Evolutionary conservation across 2,888 invertebrate genomes (phyloP), one percentile per base, ranked within the genome.

Genomic region (Mimachlamys varia): DNA sequence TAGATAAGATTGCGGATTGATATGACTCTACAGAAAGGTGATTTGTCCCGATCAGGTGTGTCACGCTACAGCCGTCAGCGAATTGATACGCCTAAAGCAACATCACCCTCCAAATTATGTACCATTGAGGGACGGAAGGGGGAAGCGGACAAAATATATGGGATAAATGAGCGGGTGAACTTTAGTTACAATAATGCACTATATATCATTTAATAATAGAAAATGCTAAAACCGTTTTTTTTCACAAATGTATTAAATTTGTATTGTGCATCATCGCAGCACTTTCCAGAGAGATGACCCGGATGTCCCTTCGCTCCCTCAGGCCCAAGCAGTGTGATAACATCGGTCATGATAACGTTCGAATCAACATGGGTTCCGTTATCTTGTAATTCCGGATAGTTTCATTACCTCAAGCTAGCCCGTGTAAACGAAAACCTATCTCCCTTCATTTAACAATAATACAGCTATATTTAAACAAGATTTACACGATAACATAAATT

Each of bases 1-100:
- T 76, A 76, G 76, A 76, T 76, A 76, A 76, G 76, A 76, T 76
- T 22, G 76, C 76, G 76, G 76, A 76, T 76, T 76, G 76, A 76
- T 76, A 76, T 33, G 33, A 76, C 33, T 76, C 10, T 76, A 76
- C 76, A 76, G 76, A 76, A 33, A 2, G 33, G 76, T 76, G 76
- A 76, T 76, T 76, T 76, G 76, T 76, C 76, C 76, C 76, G 76
- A 76, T 76, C 76, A 76, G 27, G 76, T 76, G 27, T 76, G 76
- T 76, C 76, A 76, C 76, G 76, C 76, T 76, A 76, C 58, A 58
- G 58, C 58, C 58, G 58, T 58, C 58, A 76, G 76, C 76, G 27
- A 76, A 76, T 76, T 76, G 76, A 76, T 76, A 76, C 76, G 76
- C 76, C 76, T 76, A 33, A 76, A 76, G 76, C 33, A 62, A 62